Conservation (phyloP, 2,888 invertebrate species). For the Callosobruchus maculatus region DNA sequence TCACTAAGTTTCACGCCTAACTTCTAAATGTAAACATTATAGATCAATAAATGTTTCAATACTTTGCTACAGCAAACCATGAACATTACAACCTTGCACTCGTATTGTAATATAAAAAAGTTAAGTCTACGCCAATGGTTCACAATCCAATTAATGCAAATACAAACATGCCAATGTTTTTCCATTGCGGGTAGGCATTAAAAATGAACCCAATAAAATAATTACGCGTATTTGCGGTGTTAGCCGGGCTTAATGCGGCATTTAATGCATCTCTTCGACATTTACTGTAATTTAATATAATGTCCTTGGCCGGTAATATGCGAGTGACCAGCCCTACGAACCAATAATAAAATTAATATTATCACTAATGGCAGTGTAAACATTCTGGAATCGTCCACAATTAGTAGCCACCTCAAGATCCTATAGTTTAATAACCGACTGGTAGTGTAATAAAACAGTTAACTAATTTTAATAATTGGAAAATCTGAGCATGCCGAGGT, state of each 20-base stretch:
- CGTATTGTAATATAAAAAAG: too few relatives aligned
- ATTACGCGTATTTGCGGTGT: not conserved
- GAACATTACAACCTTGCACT: too few relatives aligned
- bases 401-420: not conserved
- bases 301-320: not conserved
- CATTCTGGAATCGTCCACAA: not conserved
- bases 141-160: not conserved
- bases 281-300: not conserved
- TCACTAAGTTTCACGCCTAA: too few relatives aligned
- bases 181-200: not conserved
- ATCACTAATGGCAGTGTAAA: slow-evolving; percentile 3
- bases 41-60: too few relatives aligned
- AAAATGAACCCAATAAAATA: not conserved
- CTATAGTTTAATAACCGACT: not conserved
- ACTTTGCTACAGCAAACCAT: too few relatives aligned
- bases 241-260: not conserved
- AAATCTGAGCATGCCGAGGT: not conserved
- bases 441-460: not conserved
- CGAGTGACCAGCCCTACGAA: not conserved
- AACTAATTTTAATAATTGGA: not conserved
- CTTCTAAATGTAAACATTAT: too few relatives aligned
- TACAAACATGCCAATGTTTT: not conserved
- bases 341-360: slow-evolving; percentile 3
- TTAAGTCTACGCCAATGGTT: not conserved
- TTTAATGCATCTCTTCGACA: not conserved